Evolutionary conservation across 2,888 invertebrate genomes (phyloP), one percentile per base, ranked within the genome.

Genomic region (Plagiodera versicolora): DNA sequence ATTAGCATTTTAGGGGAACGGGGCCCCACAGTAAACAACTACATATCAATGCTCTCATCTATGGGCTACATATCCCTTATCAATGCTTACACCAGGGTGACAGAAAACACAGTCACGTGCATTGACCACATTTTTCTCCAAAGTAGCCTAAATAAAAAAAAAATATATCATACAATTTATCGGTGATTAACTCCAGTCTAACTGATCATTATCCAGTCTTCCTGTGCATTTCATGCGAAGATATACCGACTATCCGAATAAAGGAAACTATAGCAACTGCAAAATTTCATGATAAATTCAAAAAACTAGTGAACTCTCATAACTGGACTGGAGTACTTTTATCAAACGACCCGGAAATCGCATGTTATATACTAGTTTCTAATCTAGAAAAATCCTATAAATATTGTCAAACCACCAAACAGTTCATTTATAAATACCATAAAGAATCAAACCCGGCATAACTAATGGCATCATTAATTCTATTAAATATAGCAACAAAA

Each of bases 21-120:
- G 17, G 16, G 18, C 46, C 46, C 46, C 14, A n/a, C 6, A 32
- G 11, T 45, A 16, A 45, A 45, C 18, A 45, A 45, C 2, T 45
- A 17, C 46, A 45, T 16, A 45, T 45, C 46, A 16, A 45, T 45
- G 46, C 46, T 45, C 18, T 45, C 46, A 45, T 45, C 46, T 16
- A 16, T 17, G 46, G 46, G 2, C 14, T 45, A 17, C 46, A 32
- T 32, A 32, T 32, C 32, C 32, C 32, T 32, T 32, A 32, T 32
- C 32, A 9, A 32, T 32, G 32, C 32, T 32, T 32, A 32, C 32
- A 32, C 32, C 32, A 32, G 32, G 32, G 32, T 32, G 32, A 32
- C 32, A 32, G 32, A 32, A 32, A 32, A 32, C 32, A 32, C 32
- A 32, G 32, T 32, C 32, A 9, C 32, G 32, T 32, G 11, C 32